Evolutionary conservation across 2,888 invertebrate species (phyloP), one percentile per base, ranked within the genome.

Genomic region (Hypsopygia costalis): DNA sequence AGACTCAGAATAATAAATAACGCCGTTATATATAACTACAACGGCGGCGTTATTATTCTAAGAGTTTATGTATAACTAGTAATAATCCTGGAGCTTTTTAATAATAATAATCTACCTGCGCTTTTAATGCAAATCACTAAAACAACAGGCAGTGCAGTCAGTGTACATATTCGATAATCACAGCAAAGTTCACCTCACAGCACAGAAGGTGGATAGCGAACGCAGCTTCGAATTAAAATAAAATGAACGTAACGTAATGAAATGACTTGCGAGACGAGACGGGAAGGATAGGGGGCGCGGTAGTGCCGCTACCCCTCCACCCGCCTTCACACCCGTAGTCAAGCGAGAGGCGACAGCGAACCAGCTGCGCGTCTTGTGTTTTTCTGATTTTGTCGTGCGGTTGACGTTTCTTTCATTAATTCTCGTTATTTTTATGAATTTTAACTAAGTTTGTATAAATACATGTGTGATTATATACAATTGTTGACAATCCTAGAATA

Each of bases 281-380:
- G 76, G 73, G 72, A 69, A 75, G 75, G 64, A 69, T 72, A 78
- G 77, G 70, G 74, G 78, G 80, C 74, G 77, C 69, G 63, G 64
- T 58, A 58, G 49, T 47, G 51, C 51, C 49, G 4, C 25, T 7
- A n/a, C 75, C 70, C 63, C 71, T 47, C 62, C 55, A 49, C 69
- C 62, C 75, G 62, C 73, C 78, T 69, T 71, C 73, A 62, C 65
- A 60, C 68, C 73, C 73, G 68, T 72, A 71, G 68, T 72, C 72
- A 67, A 81, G 77, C 82, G 81, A 82, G 81, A 79, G 82, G 80
- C 81, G 74, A 78, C 64, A 58, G 70, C 66, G 47, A 63, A 74
- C 76, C 78, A 81, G 83, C 81, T 87, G 85, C 83, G 79, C 76
- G 83, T 81, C 81, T 86, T 85, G 83, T 83, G 81, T 86, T 85